Evolutionary conservation across 64 coral and sea anemone species (phyloP).

Genomic region (Montipora capricornis): DNA sequence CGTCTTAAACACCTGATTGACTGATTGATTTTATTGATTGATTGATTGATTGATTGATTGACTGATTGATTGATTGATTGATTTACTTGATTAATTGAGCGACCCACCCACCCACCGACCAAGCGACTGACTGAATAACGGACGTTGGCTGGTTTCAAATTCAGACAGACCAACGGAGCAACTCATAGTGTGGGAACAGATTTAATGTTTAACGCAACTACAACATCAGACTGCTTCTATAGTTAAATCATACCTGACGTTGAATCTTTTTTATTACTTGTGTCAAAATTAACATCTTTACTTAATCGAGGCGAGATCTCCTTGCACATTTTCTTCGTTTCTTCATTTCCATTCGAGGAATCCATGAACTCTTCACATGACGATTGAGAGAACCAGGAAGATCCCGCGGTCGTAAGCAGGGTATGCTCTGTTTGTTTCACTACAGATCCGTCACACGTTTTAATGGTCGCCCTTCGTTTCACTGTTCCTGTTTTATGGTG

Average conservation of each 20-base stretch:
- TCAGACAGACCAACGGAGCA: no score
- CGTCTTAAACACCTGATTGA: background rate
- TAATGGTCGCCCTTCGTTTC: background rate
- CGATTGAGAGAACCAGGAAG: constrained; percentile 16
- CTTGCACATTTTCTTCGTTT: background rate
- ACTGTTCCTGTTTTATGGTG: background rate
- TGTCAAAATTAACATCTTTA: background rate
- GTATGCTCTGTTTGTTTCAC: constrained; percentile 18
- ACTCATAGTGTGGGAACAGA: no score
- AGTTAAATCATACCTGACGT: background rate
- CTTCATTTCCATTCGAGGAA: background rate
- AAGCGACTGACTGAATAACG: background rate
- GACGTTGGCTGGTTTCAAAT: no score
- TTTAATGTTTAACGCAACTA: no score
- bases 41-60: background rate
- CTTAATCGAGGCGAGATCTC: background rate
- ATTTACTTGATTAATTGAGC: no score
- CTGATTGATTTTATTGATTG: constrained; percentile 21
- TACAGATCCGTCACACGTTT: background rate
- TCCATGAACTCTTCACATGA: background rate
- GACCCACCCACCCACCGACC: background rate
- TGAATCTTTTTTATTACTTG: background rate
- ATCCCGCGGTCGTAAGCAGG: background rate
- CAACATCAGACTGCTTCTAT: no score
- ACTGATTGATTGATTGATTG: no score